phyloP scores from a whole-genome alignment of 2,888 invertebrate species.

The Eurois occulta region DNA sequence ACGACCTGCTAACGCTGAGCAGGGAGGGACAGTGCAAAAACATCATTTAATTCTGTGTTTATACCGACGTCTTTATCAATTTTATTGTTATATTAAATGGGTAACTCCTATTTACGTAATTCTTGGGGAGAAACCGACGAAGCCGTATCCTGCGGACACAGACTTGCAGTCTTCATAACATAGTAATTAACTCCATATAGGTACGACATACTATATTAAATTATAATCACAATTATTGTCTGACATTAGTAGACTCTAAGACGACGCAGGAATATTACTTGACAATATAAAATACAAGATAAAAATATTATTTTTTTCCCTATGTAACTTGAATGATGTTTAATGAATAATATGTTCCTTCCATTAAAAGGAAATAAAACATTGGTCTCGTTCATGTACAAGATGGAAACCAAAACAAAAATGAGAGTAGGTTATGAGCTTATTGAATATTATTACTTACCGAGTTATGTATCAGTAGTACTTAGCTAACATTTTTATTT shows the following conservation, averaged over 20 bases:
- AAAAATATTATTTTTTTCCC: slow-evolving; percentile 37
- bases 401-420: slow-evolving; percentile 18
- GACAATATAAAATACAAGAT: slow-evolving; percentile 21
- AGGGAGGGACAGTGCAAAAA: slow-evolving; percentile 3
- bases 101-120: slow-evolving; percentile 22
- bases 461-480: neutral
- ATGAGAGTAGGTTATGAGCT: slow-evolving; percentile 19
- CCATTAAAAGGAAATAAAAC: slow-evolving; percentile 7
- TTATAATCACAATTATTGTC: slow-evolving; percentile 44
- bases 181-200: slow-evolving; percentile 13
- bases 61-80: slow-evolving; percentile 29
- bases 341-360: slow-evolving; percentile 29
- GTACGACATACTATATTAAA: slow-evolving; percentile 24
- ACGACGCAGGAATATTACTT: slow-evolving; percentile 34
- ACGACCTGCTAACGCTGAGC: slow-evolving; percentile 30
- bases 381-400: neutral
- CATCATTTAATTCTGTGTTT: neutral
- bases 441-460: slow-evolving; percentile 21
- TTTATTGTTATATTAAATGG: slow-evolving; percentile 1
- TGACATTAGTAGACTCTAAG: slow-evolving; percentile 41
- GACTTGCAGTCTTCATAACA: slow-evolving; percentile 45
- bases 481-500: neutral
- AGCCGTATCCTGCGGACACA: slow-evolving; percentile 6
- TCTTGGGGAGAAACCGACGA: neutral
- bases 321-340: slow-evolving; percentile 37